Percentiles rank a stretch among this genome's conserved stretches.
Conservation (phyloP, 1,140 invertebrate species). For the Venustaconcha ellipsiformis region DNA sequence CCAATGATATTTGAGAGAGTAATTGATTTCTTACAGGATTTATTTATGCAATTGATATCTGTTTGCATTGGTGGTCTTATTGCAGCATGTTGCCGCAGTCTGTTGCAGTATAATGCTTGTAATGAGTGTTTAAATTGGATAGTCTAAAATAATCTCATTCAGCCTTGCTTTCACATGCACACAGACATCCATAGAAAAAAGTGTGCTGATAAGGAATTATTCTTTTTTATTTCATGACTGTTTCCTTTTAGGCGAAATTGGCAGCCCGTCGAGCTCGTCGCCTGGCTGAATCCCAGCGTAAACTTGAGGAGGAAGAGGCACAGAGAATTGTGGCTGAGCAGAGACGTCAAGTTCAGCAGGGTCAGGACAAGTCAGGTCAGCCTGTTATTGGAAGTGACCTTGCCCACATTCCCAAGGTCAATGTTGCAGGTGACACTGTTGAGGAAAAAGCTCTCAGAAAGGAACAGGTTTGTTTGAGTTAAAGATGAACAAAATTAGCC, state of each 20-base stretch:
- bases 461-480: conserved; percentile 53
- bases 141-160: no score
- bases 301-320: conserved; percentile 56
- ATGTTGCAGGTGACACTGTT: conserved; percentile 38
- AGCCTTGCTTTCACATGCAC: no score
- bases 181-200: no score
- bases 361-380: conserved; percentile 9
- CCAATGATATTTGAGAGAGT: no score
- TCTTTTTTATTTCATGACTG: no score
- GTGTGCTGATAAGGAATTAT: no score
- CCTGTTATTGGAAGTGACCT: conserved; percentile 18
- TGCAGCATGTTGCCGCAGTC: no score
- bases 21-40: no score
- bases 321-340: conserved; percentile 60
- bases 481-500: not conserved
- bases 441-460: conserved; percentile 61
- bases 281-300: conserved; percentile 45
- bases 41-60: no score
- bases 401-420: conserved; percentile 54
- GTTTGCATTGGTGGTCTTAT: no score
- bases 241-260: conserved; percentile 50
- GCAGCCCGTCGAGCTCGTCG: conserved; percentile 48
- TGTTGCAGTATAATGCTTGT: no score
- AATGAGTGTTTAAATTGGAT: no score
- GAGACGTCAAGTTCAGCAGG: conserved; percentile 50